These are phyloP conservation scores for Timandra comae DNA, from an alignment of 2,888 invertebrate genomes.

Conservation along the genomic window DNA sequence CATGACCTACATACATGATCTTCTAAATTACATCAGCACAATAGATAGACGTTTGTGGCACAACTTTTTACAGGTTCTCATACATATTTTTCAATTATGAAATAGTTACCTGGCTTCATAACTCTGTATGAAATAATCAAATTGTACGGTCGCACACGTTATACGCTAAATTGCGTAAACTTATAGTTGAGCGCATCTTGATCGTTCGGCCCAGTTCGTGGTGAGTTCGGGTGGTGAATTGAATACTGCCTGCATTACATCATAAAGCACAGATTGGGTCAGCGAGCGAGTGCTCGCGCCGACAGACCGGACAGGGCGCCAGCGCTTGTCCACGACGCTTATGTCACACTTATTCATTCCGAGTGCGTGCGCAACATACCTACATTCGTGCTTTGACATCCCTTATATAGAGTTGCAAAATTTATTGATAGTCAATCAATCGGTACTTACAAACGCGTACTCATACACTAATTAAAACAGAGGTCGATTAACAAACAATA, in stretches of 20 bases:
- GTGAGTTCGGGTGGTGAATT: constrained; percentile 30
- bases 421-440: constrained; percentile 12
- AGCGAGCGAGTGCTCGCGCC: constrained; percentile 20
- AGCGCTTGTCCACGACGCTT: constrained; percentile 50
- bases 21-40: too few species aligned
- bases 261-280: constrained; percentile 58
- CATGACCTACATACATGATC: too few species aligned
- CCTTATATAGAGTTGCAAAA: constrained; percentile 20
- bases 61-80: too few species aligned
- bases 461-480: constrained; percentile 21
- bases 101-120: too few species aligned
- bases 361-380: constrained; percentile 42
- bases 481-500: constrained; percentile 15
- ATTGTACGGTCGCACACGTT: not conserved
- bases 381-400: constrained; percentile 33
- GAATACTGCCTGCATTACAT: constrained; percentile 33
- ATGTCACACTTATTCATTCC: constrained; percentile 42
- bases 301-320: constrained; percentile 24
- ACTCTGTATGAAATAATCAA: too few species aligned
- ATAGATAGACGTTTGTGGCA: too few species aligned
- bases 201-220: constrained; percentile 56
- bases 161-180: constrained; percentile 38
- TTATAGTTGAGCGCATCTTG: constrained; percentile 58
- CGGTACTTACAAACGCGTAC: constrained; percentile 12
- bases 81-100: too few species aligned